Percentiles rank a stretch among this genome's conserved stretches.
Conservation (phyloP, 1,140 invertebrate genomes). For the Ostrea edulis region DNA sequence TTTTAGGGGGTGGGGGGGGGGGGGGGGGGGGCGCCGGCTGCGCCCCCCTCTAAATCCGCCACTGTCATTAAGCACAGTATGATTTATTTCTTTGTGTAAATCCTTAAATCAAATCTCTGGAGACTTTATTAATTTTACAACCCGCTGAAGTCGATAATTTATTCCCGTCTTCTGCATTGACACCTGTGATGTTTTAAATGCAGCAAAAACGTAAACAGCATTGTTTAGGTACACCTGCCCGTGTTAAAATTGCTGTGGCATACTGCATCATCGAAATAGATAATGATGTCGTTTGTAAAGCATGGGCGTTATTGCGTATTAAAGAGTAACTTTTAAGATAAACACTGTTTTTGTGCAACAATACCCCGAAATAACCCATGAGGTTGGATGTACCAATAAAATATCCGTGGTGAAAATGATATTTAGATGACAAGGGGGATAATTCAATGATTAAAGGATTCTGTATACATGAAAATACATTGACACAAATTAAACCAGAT, state of each 20-base stretch:
- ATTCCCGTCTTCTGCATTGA: not conserved
- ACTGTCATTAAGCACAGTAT: too few relatives aligned
- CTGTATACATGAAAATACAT: not conserved
- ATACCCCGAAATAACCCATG: not conserved
- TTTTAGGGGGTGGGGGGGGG: too few relatives aligned
- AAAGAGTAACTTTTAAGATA: constrained; percentile 6
- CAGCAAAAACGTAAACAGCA: not conserved
- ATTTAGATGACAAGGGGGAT: not conserved
- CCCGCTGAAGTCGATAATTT: not conserved
- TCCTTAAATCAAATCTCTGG: too few relatives aligned
- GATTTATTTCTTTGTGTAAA: too few relatives aligned
- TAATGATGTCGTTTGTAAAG: not conserved
- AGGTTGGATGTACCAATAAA: not conserved
- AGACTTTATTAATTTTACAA: too few relatives aligned
- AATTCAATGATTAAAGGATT: constrained; percentile 17
- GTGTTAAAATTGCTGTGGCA: not conserved
- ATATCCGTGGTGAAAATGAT: not conserved
- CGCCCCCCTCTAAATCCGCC: too few relatives aligned
- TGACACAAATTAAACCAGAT: not conserved
- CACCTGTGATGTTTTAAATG: not conserved
- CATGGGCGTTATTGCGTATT: not conserved
- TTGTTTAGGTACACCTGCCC: not conserved
- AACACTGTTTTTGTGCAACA: not conserved
- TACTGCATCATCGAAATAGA: not conserved
- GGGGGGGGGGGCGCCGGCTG: too few relatives aligned